Evolutionary conservation across 2,888 invertebrate species (phyloP).

Genomic region (Embidobia sp.): DNA sequence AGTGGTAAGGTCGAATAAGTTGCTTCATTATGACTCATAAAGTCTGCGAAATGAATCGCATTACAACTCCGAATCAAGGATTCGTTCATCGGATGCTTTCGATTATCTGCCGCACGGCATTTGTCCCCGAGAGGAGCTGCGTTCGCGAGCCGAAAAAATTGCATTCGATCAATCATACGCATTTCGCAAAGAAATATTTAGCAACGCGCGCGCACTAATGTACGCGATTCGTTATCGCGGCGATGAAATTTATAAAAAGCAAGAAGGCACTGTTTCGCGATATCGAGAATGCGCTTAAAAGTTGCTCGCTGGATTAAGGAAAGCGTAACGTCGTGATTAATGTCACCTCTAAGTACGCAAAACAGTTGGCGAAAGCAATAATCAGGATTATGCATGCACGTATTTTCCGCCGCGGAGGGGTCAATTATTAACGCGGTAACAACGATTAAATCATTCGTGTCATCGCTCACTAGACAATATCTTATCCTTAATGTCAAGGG

Average conservation of each 20-base stretch:
- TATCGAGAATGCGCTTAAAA: slow-evolving; percentile 8
- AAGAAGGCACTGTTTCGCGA: slow-evolving; percentile 3
- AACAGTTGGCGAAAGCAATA: slow-evolving; percentile 32
- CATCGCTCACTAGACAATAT: slow-evolving; percentile 16
- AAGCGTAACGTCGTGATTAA: slow-evolving; percentile 31
- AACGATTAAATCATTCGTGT: slow-evolving; percentile 32
- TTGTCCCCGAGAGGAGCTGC: too few relatives aligned
- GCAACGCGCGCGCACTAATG: slow-evolving; percentile 6
- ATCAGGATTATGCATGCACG: slow-evolving; percentile 11
- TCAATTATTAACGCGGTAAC: slow-evolving; percentile 34
- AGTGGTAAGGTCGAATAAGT: too few relatives aligned
- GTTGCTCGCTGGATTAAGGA: slow-evolving; percentile 17
- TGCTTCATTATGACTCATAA: too few relatives aligned
- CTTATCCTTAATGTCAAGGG: slow-evolving; percentile 37
- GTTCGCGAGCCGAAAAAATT: too few relatives aligned
- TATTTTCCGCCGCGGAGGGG: slow-evolving; percentile 9
- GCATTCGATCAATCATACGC: too few relatives aligned
- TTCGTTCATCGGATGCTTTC: too few relatives aligned
- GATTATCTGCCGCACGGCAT: too few relatives aligned
- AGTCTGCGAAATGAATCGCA: too few relatives aligned
- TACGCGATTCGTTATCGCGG: slow-evolving; percentile 11
- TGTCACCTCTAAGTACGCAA: slow-evolving; percentile 20
- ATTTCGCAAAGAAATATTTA: slow-evolving; percentile 10
- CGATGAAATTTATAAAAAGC: slow-evolving; percentile 5
- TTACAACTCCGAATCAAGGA: too few relatives aligned